A percentile compares a stretch with the other conserved stretches of the same genome.
Evolutionary conservation across 64 coral and sea anemone genomes (phyloP).

Genomic region (Exaiptasia diaphana): DNA sequence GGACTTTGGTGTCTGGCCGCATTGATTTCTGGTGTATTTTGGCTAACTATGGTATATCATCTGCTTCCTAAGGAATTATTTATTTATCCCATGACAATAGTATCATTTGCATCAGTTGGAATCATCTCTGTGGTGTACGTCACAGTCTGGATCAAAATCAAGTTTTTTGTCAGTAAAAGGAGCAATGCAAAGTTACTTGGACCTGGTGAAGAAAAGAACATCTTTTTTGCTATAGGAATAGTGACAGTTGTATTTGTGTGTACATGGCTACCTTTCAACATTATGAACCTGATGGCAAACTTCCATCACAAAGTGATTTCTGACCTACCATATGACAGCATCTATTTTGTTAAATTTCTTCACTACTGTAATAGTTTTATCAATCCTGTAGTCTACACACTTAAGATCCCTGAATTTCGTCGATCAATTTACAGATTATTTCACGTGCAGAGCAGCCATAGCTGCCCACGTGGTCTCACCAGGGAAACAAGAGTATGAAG

Average conservation of each 20-base stretch:
- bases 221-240: conserved; percentile 57
- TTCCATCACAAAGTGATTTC: conserved; percentile 17
- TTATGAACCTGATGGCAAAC: conserved; percentile 84
- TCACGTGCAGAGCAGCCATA: too few species aligned
- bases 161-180: conserved; percentile 18
- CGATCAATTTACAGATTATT: too few species aligned
- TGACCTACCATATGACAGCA: conserved; percentile 25
- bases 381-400: conserved; percentile 76
- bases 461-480: too few species aligned
- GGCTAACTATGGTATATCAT: conserved; percentile 13
- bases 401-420: conserved; percentile 69
- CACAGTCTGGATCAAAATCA: conserved; percentile 61
- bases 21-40: conserved; percentile 20
- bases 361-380: conserved; percentile 79
- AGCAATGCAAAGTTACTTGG: conserved; percentile 10
- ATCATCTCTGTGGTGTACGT: conserved; percentile 51
- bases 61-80: conserved; percentile 24
- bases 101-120: conserved; percentile 57
- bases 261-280: conserved; percentile 79
- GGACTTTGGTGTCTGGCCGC: conserved; percentile 50
- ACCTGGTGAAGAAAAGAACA: conserved; percentile 46
- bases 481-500: background rate
- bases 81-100: conserved; percentile 55
- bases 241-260: conserved; percentile 75
- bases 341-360: conserved; percentile 78